phyloP scores from a whole-genome alignment of 2,797 vertebrate genomes.

The Schizopygopsis malacanthus region DNA sequence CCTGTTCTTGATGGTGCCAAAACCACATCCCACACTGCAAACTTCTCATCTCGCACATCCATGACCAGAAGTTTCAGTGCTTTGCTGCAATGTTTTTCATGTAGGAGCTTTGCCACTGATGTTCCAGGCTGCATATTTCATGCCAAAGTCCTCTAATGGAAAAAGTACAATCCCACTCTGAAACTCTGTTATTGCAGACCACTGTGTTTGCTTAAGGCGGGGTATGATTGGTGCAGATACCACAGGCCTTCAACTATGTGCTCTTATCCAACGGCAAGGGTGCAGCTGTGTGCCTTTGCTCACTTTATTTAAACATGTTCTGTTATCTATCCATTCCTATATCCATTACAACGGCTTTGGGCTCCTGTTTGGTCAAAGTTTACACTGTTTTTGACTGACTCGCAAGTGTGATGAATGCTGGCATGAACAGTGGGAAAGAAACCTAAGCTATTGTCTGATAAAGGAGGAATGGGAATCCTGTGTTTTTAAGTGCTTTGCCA shows the following conservation, averaged over 20 bases:
- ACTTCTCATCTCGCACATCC: slow-evolving; percentile 63
- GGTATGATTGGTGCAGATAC: slow-evolving; percentile 5
- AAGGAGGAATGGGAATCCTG: slow-evolving; percentile 62
- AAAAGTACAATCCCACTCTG: slow-evolving; percentile 40
- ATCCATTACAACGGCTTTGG: neutral
- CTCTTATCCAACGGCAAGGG: slow-evolving; percentile 21
- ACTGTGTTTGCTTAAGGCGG: neutral
- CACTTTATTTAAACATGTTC: neutral
- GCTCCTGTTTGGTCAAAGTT: neutral
- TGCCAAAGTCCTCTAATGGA: slow-evolving; percentile 61
- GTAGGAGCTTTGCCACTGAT: slow-evolving; percentile 64
- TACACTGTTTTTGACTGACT: neutral
- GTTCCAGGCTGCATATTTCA: slow-evolving; percentile 52
- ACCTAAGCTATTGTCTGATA: slow-evolving; percentile 61
- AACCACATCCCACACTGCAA: slow-evolving; percentile 64
- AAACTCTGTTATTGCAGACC: slow-evolving; percentile 24
- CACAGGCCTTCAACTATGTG: neutral
- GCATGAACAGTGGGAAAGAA: slow-evolving; percentile 43
- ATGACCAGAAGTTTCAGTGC: slow-evolving; percentile 59
- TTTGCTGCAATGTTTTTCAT: slow-evolving; percentile 68
- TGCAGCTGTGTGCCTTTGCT: neutral
- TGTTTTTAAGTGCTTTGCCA: slow-evolving; percentile 53
- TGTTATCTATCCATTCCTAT: neutral
- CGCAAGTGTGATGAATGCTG: slow-evolving; percentile 20
- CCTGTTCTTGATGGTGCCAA: slow-evolving; percentile 61